Conservation (phyloP, 2,888 invertebrate species). For the Vesta saturnalis region DNA sequence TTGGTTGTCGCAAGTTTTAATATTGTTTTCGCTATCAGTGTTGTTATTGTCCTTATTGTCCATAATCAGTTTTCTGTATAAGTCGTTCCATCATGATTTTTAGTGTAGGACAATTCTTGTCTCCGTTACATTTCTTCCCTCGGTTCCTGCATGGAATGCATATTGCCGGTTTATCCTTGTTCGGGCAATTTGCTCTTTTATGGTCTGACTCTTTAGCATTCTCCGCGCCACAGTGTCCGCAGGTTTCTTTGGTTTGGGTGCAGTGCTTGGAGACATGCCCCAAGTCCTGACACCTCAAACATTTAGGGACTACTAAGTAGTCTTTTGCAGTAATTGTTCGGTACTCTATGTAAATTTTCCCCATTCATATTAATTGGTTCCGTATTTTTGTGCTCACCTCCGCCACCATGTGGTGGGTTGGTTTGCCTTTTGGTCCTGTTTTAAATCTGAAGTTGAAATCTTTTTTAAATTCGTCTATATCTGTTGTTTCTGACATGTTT, state of each 20-base stretch:
- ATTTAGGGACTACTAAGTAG: background rate
- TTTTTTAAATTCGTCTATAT: conserved; percentile 4
- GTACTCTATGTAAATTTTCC: too few species aligned
- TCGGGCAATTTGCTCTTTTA: background rate
- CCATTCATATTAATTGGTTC: background rate
- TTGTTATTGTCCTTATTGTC: too few species aligned
- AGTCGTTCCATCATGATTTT: too few species aligned
- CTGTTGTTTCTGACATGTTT: background rate
- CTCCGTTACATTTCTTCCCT: too few species aligned
- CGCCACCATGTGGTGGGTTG: conserved; percentile 16
- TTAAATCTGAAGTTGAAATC: conserved; percentile 13
- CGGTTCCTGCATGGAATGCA: background rate
- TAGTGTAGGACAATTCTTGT: background rate
- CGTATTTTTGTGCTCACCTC: background rate
- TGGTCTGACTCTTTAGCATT: background rate
- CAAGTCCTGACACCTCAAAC: too few species aligned
- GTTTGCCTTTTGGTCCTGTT: conserved; percentile 6
- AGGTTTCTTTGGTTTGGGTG: too few species aligned
- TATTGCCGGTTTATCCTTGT: background rate
- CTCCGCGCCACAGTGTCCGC: too few species aligned
- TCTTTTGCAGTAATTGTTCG: background rate
- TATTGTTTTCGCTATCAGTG: too few species aligned
- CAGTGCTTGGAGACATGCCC: background rate
- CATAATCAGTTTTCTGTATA: too few species aligned
- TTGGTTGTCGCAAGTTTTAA: too few species aligned